phyloP scores from a whole-genome alignment of 2,888 invertebrate genomes.

The Zonitis immaculata region DNA sequence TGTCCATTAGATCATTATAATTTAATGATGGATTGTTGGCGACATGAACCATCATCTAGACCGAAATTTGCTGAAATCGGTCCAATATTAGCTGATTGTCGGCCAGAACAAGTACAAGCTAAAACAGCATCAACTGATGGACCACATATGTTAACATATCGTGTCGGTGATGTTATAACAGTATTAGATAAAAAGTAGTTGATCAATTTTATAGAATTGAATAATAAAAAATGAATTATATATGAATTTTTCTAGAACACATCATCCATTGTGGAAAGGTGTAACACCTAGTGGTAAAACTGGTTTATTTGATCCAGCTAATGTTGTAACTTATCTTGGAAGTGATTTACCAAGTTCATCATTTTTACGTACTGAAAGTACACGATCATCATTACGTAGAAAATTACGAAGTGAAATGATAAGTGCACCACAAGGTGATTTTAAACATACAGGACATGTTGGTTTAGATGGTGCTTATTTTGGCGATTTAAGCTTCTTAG shows the following conservation, averaged over 20 bases:
- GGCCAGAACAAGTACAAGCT: conserved; percentile 91
- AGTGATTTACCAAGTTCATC: conserved; percentile 62
- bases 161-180: conserved; percentile 85
- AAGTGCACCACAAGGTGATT: conserved; percentile 92
- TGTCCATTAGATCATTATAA: conserved; percentile 91
- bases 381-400: conserved; percentile 57
- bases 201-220: neutral
- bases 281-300: conserved; percentile 82
- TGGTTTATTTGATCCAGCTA: conserved; percentile 87
- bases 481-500: conserved; percentile 81
- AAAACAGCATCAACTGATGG: conserved; percentile 54
- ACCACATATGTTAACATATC: conserved; percentile 70
- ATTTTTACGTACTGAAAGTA: conserved; percentile 56
- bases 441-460: conserved; percentile 93
- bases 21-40: conserved; percentile 95
- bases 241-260: conserved; percentile 49
- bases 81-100: conserved; percentile 72
- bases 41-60: conserved; percentile 80
- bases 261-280: conserved; percentile 82
- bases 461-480: conserved; percentile 96
- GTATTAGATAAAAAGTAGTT: conserved; percentile 77
- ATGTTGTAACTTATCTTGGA: conserved; percentile 83
- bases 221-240: neutral
- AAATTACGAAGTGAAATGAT: conserved; percentile 89
- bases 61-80: conserved; percentile 88